Conservation (phyloP, 2,113 vertebrate species). For the Mobula hypostoma region DNA sequence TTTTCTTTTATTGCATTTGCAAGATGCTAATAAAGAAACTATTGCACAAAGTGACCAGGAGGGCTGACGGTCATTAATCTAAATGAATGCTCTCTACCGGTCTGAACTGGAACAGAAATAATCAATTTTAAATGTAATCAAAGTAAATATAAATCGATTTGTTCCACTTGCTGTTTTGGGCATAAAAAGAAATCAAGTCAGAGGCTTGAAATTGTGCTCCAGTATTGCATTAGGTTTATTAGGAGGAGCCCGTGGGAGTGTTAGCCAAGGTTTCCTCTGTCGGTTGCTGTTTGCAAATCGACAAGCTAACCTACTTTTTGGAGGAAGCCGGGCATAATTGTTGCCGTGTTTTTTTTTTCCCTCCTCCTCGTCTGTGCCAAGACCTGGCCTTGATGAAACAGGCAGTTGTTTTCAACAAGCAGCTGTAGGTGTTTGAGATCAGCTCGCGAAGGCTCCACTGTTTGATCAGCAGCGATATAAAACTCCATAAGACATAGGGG, state of each 20-base stretch:
- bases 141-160: conserved; percentile 28
- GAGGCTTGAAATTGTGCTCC: conserved; percentile 19
- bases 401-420: not conserved
- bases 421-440: not conserved
- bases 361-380: too few species aligned
- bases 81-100: not conserved
- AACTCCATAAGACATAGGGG: too few species aligned
- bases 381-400: too few species aligned
- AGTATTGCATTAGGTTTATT: conserved; percentile 3
- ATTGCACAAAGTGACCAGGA: not conserved
- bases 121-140: conserved; percentile 28
- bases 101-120: not conserved
- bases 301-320: not conserved
- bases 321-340: not conserved
- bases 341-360: not conserved
- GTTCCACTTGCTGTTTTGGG: conserved; percentile 29
- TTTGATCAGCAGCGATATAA: not conserved
- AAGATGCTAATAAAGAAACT: not conserved
- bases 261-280: not conserved
- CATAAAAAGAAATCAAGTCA: conserved; percentile 12
- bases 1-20: not conserved
- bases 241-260: conserved; percentile 1
- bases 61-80: not conserved
- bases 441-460: not conserved
- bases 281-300: conserved; percentile 16